Evolutionary conservation across 1,140 invertebrate genomes (phyloP).

Genomic region (Drosophila nikananu): DNA sequence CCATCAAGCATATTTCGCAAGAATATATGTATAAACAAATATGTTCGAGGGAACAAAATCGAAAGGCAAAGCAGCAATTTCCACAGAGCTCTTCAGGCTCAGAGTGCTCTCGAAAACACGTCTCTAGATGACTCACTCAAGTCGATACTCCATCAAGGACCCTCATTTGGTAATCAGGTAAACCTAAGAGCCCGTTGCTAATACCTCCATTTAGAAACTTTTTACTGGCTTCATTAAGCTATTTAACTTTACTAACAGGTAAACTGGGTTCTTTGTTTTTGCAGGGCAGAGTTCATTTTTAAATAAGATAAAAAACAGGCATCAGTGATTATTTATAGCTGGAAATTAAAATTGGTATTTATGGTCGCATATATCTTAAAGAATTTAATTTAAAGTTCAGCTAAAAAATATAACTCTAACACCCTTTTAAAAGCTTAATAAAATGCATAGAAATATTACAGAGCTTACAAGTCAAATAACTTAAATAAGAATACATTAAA

Average conservation of each 20-base stretch:
- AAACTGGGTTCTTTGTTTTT: not conserved
- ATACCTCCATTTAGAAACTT: not conserved
- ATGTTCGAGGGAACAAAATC: slow-evolving; percentile 24
- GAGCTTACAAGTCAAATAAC: not conserved
- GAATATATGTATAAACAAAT: slow-evolving; percentile 54
- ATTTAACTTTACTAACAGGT: not conserved
- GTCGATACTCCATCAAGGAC: slow-evolving; percentile 8
- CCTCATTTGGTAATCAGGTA: slow-evolving; percentile 18
- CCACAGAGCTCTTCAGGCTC: not conserved
- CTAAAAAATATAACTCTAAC: not conserved
- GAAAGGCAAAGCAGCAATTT: slow-evolving; percentile 4
- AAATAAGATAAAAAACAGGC: not conserved
- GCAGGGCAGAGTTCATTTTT: not conserved
- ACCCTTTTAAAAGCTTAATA: not conserved
- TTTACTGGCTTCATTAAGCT: not conserved
- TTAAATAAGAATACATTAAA: not conserved
- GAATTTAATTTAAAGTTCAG: not conserved
- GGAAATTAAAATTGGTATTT: too few relatives aligned
- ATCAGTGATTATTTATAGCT: not conserved
- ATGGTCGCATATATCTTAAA: not conserved
- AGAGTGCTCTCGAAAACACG: slow-evolving; percentile 1
- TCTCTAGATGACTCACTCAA: not conserved
- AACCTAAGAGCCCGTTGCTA: not conserved
- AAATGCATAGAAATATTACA: not conserved
- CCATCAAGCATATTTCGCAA: slow-evolving; percentile 58